phyloP scores from a whole-genome alignment of 2,888 invertebrate species.

The Netelia virgata region DNA sequence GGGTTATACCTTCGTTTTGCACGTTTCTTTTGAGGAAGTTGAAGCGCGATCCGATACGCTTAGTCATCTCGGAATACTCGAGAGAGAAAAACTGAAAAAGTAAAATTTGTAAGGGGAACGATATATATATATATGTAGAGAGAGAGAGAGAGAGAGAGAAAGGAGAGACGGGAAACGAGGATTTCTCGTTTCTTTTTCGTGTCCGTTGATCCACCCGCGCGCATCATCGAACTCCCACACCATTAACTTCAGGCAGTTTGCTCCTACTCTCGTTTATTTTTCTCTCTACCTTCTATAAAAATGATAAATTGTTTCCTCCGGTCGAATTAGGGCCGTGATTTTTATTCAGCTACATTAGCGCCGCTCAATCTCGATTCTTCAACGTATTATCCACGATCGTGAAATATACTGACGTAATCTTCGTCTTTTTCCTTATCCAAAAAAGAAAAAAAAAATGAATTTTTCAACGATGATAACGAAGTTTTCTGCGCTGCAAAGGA shows the following conservation, averaged over 20 bases:
- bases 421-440: not conserved
- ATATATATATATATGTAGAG: too few relatives aligned
- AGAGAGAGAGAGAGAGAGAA: not conserved
- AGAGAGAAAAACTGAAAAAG: constrained; percentile 37
- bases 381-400: constrained; percentile 46
- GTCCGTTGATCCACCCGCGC: constrained; percentile 18
- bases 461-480: constrained; percentile 16
- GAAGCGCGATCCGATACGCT: constrained; percentile 49
- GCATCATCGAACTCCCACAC: constrained; percentile 22
- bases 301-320: constrained; percentile 39
- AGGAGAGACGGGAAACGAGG: not conserved
- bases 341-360: constrained; percentile 43
- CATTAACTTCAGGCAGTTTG: constrained; percentile 32
- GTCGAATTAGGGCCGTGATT: constrained; percentile 35
- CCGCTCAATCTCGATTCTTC: constrained; percentile 21
- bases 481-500: not conserved
- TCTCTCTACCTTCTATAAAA: constrained; percentile 2
- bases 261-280: not conserved
- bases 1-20: constrained; percentile 31
- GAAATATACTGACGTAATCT: constrained; percentile 7
- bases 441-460: not conserved
- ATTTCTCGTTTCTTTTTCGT: constrained; percentile 13
- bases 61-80: constrained; percentile 42
- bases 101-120: not conserved
- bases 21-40: constrained; percentile 46